Evolutionary conservation across 1,140 invertebrate species (phyloP).

Genomic region (Drosophila miranda): DNA sequence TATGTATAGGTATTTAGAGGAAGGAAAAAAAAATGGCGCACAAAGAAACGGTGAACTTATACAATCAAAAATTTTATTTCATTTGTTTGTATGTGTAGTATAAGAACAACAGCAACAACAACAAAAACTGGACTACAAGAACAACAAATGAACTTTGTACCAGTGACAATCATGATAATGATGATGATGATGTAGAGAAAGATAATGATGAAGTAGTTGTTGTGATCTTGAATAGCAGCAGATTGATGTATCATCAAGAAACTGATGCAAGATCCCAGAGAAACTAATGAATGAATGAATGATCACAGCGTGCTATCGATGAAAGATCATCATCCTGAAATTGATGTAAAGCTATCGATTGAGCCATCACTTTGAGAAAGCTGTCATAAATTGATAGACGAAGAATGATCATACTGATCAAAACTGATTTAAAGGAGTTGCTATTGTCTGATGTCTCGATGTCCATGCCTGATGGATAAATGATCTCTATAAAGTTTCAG

Average conservation of each 20-base stretch:
- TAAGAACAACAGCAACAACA: conserved; percentile 24
- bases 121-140: conserved; percentile 38
- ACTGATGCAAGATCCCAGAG: neutral
- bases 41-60: conserved; percentile 76
- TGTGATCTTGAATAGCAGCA: conserved; percentile 27
- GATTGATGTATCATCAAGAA: conserved; percentile 27
- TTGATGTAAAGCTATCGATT: neutral
- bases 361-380: too few relatives aligned
- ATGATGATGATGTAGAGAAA: conserved; percentile 32
- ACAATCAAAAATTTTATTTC: conserved; percentile 66
- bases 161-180: conserved; percentile 51
- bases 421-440: too few relatives aligned
- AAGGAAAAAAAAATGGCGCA: conserved; percentile 72
- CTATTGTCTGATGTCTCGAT: too few relatives aligned
- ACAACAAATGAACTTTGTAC: conserved; percentile 73
- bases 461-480: too few relatives aligned
- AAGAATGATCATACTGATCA: conserved; percentile 1
- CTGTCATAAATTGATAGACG: neutral
- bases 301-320: neutral
- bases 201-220: conserved; percentile 35
- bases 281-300: conserved; percentile 2
- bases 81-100: conserved; percentile 40
- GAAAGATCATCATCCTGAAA: neutral
- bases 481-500: too few relatives aligned
- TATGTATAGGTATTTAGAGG: conserved; percentile 32